phyloP scores from a whole-genome alignment of 2,113 vertebrate species.

The Dipodomys ordii region DNA sequence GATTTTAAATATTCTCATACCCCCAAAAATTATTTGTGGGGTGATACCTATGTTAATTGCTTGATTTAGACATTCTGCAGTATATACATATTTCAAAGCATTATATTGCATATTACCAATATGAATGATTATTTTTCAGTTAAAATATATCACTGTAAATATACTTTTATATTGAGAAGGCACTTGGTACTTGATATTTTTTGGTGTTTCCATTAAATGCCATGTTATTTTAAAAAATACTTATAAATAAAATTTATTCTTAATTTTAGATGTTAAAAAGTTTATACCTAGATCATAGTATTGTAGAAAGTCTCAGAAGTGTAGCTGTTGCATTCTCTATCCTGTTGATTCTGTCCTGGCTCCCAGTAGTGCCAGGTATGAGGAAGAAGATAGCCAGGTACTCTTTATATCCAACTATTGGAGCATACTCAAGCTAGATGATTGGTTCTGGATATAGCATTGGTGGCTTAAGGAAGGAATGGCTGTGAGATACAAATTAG shows the following conservation, averaged over 20 bases:
- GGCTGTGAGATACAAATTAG: background rate
- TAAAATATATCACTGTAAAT: slow-evolving; percentile 13
- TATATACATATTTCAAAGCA: background rate
- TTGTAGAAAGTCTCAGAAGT: slow-evolving; percentile 19
- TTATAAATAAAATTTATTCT: background rate
- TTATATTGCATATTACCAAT: background rate
- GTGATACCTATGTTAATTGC: background rate
- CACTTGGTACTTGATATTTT: background rate
- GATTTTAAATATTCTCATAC: background rate
- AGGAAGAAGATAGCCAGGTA: background rate
- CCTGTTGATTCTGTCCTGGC: background rate
- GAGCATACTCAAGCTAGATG: background rate
- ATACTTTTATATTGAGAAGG: slow-evolving; percentile 29
- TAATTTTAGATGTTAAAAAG: slow-evolving; percentile 56
- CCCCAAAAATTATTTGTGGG: background rate
- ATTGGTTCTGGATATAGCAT: slow-evolving; percentile 12
- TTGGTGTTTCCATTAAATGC: slow-evolving; percentile 33
- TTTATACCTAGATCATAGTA: slow-evolving; percentile 14
- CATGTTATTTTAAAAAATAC: background rate
- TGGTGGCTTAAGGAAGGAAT: background rate
- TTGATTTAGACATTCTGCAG: background rate
- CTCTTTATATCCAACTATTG: background rate
- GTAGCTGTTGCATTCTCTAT: slow-evolving; percentile 18
- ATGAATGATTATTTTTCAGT: background rate
- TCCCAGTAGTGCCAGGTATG: background rate